Conservation (phyloP, 23 tunicate genomes). For the Styela plicata region DNA sequence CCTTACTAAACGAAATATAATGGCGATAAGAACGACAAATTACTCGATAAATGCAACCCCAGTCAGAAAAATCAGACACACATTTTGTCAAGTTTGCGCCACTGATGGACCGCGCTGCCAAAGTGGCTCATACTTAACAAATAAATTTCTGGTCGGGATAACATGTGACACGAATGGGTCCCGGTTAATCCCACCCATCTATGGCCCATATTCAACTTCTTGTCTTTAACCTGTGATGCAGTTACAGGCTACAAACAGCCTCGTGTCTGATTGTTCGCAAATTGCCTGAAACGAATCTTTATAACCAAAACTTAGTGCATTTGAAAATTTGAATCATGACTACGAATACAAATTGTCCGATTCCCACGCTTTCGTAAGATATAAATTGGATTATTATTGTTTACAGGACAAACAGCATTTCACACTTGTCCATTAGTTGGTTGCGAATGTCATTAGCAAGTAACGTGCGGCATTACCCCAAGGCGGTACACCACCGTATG, state of each 20-base stretch:
- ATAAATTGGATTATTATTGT: neutral
- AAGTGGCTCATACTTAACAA: too few relatives aligned
- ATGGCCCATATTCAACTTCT: too few relatives aligned
- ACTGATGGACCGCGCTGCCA: too few relatives aligned
- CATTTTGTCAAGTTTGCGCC: too few relatives aligned
- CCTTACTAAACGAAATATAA: neutral
- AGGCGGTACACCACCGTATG: slow-evolving; percentile 11
- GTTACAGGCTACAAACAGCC: too few relatives aligned
- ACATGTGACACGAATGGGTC: too few relatives aligned
- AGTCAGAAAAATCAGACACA: too few relatives aligned
- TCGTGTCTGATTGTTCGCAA: neutral
- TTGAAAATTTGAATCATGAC: too few relatives aligned
- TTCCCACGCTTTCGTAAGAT: neutral
- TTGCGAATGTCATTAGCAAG: neutral
- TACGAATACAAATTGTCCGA: neutral
- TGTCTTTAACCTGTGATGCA: neutral
- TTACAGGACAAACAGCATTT: neutral
- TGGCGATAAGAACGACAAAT: neutral
- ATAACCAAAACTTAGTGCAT: too few relatives aligned
- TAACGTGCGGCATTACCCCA: slow-evolving; percentile 7
- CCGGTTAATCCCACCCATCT: too few relatives aligned
- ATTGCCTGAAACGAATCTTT: neutral
- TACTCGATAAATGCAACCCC: too few relatives aligned
- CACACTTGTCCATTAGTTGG: slow-evolving; percentile 1
- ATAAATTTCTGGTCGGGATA: too few relatives aligned